Evolutionary conservation across 2,888 invertebrate species (phyloP), one percentile per base, ranked within the genome.

Genomic region (Limnephilus auricula): DNA sequence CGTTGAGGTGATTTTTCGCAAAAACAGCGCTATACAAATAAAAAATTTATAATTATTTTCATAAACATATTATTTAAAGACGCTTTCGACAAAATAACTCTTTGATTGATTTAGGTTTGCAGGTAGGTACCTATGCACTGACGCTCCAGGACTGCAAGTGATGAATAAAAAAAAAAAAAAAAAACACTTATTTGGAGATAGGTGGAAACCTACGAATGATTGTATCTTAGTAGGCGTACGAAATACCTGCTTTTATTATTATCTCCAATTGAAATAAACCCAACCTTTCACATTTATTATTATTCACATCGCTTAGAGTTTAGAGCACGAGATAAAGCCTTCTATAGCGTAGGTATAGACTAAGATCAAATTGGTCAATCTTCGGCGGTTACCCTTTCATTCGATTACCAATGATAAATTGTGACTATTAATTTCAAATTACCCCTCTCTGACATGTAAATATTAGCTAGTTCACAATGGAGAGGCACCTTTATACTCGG

Each of bases 351-450:
- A n/a, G n/a, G n/a, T n/a, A 79, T 12, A 78, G 78, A 31, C 83
- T 82, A 37, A 80, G 79, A 91, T 86, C 34, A 80, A 89, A 86
- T 88, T 92, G 92, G 92, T 93, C 92, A 93, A 93, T 93, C 92
- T 93, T 89, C 88, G 85, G 90, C 85, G 89, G 89, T 91, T 90
- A 89, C 89, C 92, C 92, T 90, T 92, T 91, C 87, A 90, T 92
- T 93, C 93, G 92, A 93, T 93, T 93, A 93, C 90, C 85, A 92
- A 89, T 92, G 93, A 93, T 92, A 92, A 90, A 93, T 92, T 83
- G 90, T 85, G 25, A 91, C 92, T 92, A 93, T 93, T 93, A 93
- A 92, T 93, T 91, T 93, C 89, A 91, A 92, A 93, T 93, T 93
- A 93, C 92, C 91, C 91, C 89, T 92, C 90, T 89, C 92, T 89